Conservation (phyloP, 1,140 invertebrate genomes). For the Drosophila teissieri region DNA sequence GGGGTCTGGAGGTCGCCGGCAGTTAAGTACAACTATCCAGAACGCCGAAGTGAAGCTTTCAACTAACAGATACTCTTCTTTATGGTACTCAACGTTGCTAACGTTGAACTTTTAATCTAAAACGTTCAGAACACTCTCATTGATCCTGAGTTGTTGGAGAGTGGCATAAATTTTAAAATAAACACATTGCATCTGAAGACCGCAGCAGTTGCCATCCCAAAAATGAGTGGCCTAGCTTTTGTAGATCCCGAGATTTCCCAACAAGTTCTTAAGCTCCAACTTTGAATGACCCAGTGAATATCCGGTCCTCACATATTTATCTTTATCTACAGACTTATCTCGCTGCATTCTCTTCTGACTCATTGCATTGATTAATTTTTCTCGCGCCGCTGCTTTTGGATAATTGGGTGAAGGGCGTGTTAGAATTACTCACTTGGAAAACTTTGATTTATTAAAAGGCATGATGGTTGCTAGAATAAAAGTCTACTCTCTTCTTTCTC, state of each 20-base stretch:
- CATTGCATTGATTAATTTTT: slow-evolving; percentile 43
- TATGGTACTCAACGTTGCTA: too few species aligned
- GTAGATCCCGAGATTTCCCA: slow-evolving; percentile 1
- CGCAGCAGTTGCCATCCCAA: neutral
- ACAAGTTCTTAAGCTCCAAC: neutral
- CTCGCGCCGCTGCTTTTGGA: slow-evolving; percentile 24
- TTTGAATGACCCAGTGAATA: slow-evolving; percentile 10
- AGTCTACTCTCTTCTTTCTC: slow-evolving; percentile 1
- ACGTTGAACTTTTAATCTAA: too few species aligned
- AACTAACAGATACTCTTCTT: neutral
- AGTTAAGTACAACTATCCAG: slow-evolving; percentile 21
- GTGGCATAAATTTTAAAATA: neutral
- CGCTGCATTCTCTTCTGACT: slow-evolving; percentile 28
- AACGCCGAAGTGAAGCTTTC: slow-evolving; percentile 5
- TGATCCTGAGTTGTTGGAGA: neutral
- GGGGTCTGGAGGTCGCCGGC: slow-evolving; percentile 35
- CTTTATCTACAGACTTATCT: slow-evolving; percentile 1
- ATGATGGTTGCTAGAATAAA: neutral
- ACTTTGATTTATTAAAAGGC: slow-evolving; percentile 12
- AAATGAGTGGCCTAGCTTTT: neutral
- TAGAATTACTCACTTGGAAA: slow-evolving; percentile 24
- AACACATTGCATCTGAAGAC: neutral
- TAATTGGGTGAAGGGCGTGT: slow-evolving; percentile 42
- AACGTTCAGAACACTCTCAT: neutral
- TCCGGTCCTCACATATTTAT: slow-evolving; percentile 9